phyloP scores from a whole-genome alignment of 2,113 vertebrate genomes.

The Mirza zaza region DNA sequence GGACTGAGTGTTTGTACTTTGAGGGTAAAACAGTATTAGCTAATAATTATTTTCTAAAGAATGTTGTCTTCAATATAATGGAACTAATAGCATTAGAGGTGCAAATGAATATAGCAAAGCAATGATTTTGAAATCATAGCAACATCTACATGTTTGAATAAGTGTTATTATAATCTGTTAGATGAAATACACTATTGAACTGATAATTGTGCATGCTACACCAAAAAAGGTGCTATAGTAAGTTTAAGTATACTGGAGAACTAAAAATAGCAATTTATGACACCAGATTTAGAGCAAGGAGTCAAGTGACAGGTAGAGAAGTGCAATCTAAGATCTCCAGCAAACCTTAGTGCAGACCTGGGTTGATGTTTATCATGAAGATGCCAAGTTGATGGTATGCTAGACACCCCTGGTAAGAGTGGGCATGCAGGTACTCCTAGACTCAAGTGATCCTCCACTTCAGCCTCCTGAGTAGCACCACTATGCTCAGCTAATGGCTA shows the following conservation, averaged over 20 bases:
- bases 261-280: constrained; percentile 54
- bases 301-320: background rate
- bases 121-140: constrained; percentile 79
- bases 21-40: constrained; percentile 68
- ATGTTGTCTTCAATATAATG: constrained; percentile 76
- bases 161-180: constrained; percentile 72
- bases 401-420: background rate
- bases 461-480: too few species aligned
- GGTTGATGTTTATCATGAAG: background rate
- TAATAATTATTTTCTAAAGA: constrained; percentile 80
- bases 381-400: accelerated
- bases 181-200: constrained; percentile 62
- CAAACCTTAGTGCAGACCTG: background rate
- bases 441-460: too few species aligned
- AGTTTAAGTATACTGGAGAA: constrained; percentile 21
- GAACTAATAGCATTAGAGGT: constrained; percentile 64
- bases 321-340: background rate
- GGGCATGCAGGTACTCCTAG: too few species aligned
- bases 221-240: constrained; percentile 37
- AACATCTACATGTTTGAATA: constrained; percentile 76
- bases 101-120: constrained; percentile 74
- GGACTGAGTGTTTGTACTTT: constrained; percentile 72
- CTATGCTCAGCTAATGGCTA: too few species aligned
- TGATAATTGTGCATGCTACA: constrained; percentile 62
- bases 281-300: background rate